phyloP scores from a whole-genome alignment of 1,140 invertebrate genomes.

The Mamestra configurata region DNA sequence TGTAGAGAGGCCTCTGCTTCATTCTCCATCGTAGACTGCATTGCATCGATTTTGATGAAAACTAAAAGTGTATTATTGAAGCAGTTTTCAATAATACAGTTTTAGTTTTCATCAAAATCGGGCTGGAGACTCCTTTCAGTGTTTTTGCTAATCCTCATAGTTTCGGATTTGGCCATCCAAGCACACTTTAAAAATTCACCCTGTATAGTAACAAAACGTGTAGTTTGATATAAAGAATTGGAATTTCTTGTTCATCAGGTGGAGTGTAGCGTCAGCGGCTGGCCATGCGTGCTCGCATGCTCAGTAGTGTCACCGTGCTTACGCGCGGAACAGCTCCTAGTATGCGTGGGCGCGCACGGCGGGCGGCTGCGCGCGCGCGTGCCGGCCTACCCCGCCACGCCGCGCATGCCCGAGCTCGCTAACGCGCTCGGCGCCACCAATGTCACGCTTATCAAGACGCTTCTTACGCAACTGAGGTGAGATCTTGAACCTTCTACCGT shows the following conservation, averaged over 20 bases:
- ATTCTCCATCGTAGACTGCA: too few relatives aligned
- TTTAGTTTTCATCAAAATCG: too few relatives aligned
- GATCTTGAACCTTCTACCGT: background rate
- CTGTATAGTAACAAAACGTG: too few relatives aligned
- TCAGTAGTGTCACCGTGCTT: constrained; percentile 96
- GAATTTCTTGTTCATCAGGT: constrained; percentile 66
- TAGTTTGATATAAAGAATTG: too few relatives aligned
- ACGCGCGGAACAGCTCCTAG: constrained; percentile 95
- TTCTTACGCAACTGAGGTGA: constrained; percentile 84
- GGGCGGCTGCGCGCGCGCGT: constrained; percentile 97
- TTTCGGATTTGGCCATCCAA: too few relatives aligned
- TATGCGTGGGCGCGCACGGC: constrained; percentile 98
- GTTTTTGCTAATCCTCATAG: too few relatives aligned
- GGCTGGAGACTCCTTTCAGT: too few relatives aligned
- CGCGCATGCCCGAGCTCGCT: constrained; percentile 94
- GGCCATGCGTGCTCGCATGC: constrained; percentile 96
- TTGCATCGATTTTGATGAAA: too few relatives aligned
- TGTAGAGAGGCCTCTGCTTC: too few relatives aligned
- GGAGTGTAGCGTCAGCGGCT: constrained; percentile 90
- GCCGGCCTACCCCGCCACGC: constrained; percentile 94
- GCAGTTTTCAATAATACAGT: too few relatives aligned
- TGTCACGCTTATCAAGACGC: constrained; percentile 63
- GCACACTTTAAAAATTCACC: too few relatives aligned
- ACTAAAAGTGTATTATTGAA: too few relatives aligned
- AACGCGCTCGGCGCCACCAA: constrained; percentile 89